Percentiles rank a stretch among this genome's conserved stretches.
Conservation (phyloP, 2,113 vertebrate genomes). For the Jacana jacana region DNA sequence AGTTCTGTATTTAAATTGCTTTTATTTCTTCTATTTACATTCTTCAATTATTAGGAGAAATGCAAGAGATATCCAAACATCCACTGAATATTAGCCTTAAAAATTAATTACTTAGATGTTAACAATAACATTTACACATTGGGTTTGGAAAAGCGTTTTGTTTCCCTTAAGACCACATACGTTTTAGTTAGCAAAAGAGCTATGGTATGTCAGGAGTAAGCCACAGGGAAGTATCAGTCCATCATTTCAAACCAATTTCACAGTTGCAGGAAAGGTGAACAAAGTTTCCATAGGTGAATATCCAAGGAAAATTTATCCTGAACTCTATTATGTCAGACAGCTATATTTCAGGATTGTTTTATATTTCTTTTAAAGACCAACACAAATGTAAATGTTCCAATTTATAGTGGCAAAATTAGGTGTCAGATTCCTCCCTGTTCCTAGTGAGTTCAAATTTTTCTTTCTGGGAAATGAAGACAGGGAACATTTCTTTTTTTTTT, state of each 20-base stretch:
- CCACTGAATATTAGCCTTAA: background rate
- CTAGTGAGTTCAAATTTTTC: background rate
- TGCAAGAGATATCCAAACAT: background rate
- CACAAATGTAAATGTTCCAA: conserved; percentile 43
- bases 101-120: background rate
- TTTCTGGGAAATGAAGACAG: background rate
- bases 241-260: conserved; percentile 64
- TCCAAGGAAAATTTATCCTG: conserved; percentile 41
- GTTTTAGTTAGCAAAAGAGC: conserved; percentile 26
- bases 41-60: background rate
- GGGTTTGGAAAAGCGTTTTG: background rate
- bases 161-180: background rate
- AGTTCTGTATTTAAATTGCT: background rate
- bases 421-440: conserved; percentile 15
- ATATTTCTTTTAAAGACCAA: background rate
- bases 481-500: background rate
- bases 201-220: background rate
- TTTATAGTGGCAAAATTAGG: conserved; percentile 39
- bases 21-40: background rate
- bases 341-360: background rate
- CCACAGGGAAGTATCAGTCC: conserved; percentile 25
- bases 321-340: conserved; percentile 1
- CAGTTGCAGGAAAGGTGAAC: conserved; percentile 43
- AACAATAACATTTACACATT: background rate
- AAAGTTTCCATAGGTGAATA: conserved; percentile 40